These are phyloP conservation scores for Semnornis frantzii DNA, from an alignment of 2,113 vertebrate species.

Conservation along the genomic window DNA sequence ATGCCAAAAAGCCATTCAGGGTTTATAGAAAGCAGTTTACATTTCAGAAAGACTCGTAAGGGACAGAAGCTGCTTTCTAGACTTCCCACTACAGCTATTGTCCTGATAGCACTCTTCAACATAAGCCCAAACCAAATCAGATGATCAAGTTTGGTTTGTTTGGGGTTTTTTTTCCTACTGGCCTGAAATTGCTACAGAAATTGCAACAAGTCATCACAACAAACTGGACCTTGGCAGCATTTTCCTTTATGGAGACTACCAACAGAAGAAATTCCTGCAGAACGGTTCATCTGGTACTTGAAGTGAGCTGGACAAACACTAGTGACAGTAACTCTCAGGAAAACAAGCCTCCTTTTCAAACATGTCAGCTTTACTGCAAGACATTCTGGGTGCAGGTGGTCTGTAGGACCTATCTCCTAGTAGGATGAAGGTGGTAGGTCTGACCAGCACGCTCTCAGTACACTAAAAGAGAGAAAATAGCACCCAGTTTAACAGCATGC, in stretches of 20 bases:
- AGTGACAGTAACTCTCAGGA: not conserved
- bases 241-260: not conserved
- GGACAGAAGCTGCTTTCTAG: not conserved
- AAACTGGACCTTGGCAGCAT: not conserved
- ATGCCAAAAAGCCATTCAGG: not conserved
- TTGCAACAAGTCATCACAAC: not conserved
- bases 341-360: not conserved
- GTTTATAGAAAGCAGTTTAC: not conserved
- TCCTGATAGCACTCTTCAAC: fast-evolving
- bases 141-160: too few species aligned
- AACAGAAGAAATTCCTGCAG: not conserved
- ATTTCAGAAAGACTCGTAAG: not conserved
- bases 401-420: not conserved
- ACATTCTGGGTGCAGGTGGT: not conserved
- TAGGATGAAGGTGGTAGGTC: not conserved
- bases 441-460: not conserved
- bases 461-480: not conserved
- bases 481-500: not conserved
- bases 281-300: not conserved
- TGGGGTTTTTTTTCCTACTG: not conserved
- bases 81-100: not conserved
- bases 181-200: not conserved
- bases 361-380: not conserved
- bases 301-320: not conserved
- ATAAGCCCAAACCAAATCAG: not conserved